These are phyloP conservation scores for Hippocampus barbouri DNA, from an alignment of 2,113 vertebrate genomes.

Conservation along the genomic window DNA sequence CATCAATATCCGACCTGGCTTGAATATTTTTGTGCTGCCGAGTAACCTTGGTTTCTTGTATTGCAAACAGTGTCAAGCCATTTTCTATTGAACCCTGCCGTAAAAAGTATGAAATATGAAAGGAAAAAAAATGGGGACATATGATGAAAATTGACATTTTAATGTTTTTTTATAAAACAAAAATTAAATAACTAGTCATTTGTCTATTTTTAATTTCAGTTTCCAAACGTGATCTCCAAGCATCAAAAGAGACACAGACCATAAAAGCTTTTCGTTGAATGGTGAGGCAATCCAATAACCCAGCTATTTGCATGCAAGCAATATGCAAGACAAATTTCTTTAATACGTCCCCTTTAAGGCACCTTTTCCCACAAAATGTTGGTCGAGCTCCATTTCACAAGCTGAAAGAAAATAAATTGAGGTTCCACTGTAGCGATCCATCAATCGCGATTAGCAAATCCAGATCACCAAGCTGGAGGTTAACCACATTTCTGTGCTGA, in stretches of 20 bases:
- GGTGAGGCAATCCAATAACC: not conserved
- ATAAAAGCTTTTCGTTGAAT: not conserved
- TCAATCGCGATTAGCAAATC: slow-evolving; percentile 44
- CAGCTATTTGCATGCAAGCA: not conserved
- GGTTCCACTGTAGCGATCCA: slow-evolving; percentile 12
- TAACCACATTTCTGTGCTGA: slow-evolving; percentile 26
- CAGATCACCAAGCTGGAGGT: slow-evolving; percentile 39
- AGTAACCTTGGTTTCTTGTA: not conserved
- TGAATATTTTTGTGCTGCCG: not conserved
- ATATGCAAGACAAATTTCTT: not conserved
- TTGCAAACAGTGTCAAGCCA: not conserved
- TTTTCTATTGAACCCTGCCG: too few species aligned
- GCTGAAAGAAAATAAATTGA: not conserved
- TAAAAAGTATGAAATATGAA: too few species aligned
- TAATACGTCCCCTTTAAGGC: not conserved
- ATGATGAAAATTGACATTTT: too few species aligned
- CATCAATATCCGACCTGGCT: not conserved
- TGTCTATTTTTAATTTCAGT: not conserved
- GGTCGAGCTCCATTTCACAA: not conserved
- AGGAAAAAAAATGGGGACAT: too few species aligned
- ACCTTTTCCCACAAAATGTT: not conserved
- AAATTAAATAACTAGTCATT: too few species aligned
- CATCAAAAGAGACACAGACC: too few species aligned
- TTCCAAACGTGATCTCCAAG: not conserved
- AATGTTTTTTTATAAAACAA: too few species aligned